A percentile compares a stretch with the other conserved stretches of the same genome.
Conservation (phyloP, 2,113 vertebrate genomes). For the Nycticryphes semicollaris region DNA sequence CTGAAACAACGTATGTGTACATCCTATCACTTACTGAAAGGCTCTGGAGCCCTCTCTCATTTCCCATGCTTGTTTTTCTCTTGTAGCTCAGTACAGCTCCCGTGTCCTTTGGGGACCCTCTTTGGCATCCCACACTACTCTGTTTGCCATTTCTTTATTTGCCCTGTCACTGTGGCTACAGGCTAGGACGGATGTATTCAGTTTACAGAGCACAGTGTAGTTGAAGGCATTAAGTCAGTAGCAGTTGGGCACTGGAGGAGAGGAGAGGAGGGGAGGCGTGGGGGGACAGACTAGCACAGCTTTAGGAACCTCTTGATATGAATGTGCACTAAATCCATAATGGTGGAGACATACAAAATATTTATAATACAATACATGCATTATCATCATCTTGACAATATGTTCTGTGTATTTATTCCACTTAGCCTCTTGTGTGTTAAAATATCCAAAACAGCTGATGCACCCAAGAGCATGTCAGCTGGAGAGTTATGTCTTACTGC, state of each 20-base stretch:
- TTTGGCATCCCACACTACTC: neutral
- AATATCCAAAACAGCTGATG: neutral
- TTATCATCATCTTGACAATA: neutral
- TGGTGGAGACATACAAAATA: neutral
- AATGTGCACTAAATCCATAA: neutral
- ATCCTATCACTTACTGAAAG: rapidly evolving
- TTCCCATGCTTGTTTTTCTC: neutral
- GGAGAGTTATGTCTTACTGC: neutral
- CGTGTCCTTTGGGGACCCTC: neutral
- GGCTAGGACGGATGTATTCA: neutral
- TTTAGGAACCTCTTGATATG: neutral
- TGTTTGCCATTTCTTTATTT: neutral
- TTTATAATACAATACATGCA: neutral
- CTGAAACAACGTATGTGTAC: neutral
- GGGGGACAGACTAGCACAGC: neutral
- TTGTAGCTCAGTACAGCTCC: rapidly evolving
- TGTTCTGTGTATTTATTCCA: neutral
- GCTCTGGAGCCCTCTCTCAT: neutral
- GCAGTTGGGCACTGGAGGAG: neutral
- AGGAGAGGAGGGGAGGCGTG: neutral
- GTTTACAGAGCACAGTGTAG: neutral
- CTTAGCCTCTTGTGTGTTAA: neutral
- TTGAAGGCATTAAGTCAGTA: neutral
- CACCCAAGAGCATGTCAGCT: neutral
- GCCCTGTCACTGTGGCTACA: neutral